phyloP scores from a whole-genome alignment of 2,888 invertebrate genomes.

The Dicyrtomina minuta region DNA sequence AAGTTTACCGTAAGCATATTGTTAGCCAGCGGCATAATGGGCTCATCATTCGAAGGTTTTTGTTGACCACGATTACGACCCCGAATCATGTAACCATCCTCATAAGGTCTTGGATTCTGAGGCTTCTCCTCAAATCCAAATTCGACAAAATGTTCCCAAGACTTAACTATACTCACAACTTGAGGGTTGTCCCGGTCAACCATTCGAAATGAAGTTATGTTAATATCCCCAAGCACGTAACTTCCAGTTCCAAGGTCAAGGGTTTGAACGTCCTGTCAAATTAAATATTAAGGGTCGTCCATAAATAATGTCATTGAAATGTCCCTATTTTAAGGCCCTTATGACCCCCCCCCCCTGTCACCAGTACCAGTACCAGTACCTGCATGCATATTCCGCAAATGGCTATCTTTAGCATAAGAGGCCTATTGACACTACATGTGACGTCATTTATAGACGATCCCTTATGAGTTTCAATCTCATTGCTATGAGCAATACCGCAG shows the following conservation, averaged over 20 bases:
- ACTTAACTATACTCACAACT: slow-evolving; percentile 73
- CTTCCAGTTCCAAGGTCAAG: slow-evolving; percentile 92
- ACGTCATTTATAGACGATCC: no score
- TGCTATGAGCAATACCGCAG: no score
- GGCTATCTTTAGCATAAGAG: no score
- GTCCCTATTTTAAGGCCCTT: no score
- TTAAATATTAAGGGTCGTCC: no score
- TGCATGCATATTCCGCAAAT: no score
- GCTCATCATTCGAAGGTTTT: slow-evolving; percentile 26
- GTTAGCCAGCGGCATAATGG: slow-evolving; percentile 42
- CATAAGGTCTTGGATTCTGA: slow-evolving; percentile 32
- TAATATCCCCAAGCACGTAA: slow-evolving; percentile 92
- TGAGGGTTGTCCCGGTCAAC: slow-evolving; percentile 81
- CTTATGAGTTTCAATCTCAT: no score
- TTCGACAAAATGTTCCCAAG: slow-evolving; percentile 62
- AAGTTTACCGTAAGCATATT: slow-evolving; percentile 46
- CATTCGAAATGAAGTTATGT: slow-evolving; percentile 88
- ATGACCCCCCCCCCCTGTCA: no score
- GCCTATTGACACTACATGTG: no score
- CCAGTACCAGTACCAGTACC: no score
- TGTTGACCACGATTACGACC: slow-evolving; percentile 31
- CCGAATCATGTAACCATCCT: slow-evolving; percentile 35
- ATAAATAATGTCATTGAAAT: no score
- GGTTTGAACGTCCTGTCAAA: slow-evolving; percentile 81
- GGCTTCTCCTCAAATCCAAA: slow-evolving; percentile 44